Base-by-base conservation (phyloP, 2,888 invertebrate genomes). In the Polydrusus tereticollis region DNA sequence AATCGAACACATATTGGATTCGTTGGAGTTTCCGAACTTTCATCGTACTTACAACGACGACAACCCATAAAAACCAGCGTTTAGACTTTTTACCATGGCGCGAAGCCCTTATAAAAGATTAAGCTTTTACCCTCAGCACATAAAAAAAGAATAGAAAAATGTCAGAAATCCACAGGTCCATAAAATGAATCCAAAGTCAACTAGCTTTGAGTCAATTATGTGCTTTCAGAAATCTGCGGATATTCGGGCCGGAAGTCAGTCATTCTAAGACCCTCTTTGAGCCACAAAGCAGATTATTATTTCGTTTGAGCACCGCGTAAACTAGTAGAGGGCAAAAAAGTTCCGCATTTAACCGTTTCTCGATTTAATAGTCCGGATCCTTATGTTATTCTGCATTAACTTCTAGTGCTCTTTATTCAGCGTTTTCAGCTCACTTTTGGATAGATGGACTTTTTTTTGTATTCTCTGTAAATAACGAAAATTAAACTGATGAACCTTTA, bases 181-280 rank as follows among this genome's bases (percentile, higher is more conserved):
- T 75, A 75, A 73, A 74, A 57, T 41, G 60, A 68, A 55, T 50
- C 60, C 57, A 57, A 63, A 57, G 57, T 63, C 69, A 62, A 69
- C 55, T 57, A 41, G 71, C 45, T 50, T 66, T 55, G 72, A 81
- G 82, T 84, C 85, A 84, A 85, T 85, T 85, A 85, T 84, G 82
- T 82, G 81, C 83, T 84, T 83, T 76, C 77, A 78, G 79, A 82
- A 84, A 83, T 83, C 82, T 80, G 81, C 83, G 84, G 84, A 84
- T 83, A 80, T 81, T 45, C 82, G 82, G 82, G 80, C 81, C 75
- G 78, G 80, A 78, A 77, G 76, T 75, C 72, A 73, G 72, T 80
- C 81, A 82, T 81, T 82, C 82, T 77, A 79, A 77, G 75, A 69
- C 72, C 71, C 74, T 74, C 79, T 80, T 79, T 75, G 71, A 47